phyloP scores from a whole-genome alignment of 2,113 vertebrate species.

The Elephas maximus region DNA sequence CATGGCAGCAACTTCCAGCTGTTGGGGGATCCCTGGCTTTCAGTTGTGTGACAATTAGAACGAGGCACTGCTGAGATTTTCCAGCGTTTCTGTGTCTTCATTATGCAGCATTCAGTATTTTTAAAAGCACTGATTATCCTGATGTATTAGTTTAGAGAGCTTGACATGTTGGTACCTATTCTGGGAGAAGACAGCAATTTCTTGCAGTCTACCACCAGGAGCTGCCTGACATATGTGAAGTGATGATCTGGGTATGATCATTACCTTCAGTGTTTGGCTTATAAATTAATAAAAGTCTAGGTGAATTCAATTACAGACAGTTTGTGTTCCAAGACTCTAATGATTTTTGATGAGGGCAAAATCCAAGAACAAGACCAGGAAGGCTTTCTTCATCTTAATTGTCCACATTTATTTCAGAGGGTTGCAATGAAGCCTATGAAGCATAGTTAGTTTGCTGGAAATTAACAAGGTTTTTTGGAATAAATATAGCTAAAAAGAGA shows the following conservation, averaged over 20 bases:
- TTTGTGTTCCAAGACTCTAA: neutral
- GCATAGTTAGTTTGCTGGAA: neutral
- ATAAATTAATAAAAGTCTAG: conserved; percentile 68
- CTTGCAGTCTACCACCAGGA: conserved; percentile 28
- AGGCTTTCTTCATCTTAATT: neutral
- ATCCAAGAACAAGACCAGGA: conserved; percentile 20
- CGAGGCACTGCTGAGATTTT: conserved; percentile 69
- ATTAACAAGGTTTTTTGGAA: conserved; percentile 53
- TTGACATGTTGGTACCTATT: conserved; percentile 67
- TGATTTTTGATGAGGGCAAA: conserved; percentile 63
- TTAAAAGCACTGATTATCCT: conserved; percentile 70
- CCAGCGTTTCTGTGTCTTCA: conserved; percentile 60
- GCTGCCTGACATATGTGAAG: conserved; percentile 35
- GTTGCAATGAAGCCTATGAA: neutral
- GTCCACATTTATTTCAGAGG: neutral
- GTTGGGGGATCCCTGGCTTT: conserved; percentile 76
- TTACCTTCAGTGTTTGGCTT: conserved; percentile 65
- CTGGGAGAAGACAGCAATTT: conserved; percentile 59
- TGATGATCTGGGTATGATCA: neutral
- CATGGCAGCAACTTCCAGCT: conserved; percentile 84
- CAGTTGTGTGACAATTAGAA: conserved; percentile 76
- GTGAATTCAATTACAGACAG: conserved; percentile 61
- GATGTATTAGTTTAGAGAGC: conserved; percentile 67
- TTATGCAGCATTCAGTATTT: conserved; percentile 56
- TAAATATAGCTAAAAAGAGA: conserved; percentile 16